A percentile compares a stretch with the other conserved stretches of the same genome.
Conservation (phyloP, 2,888 invertebrate species). For the Apodemia hepburni region DNA sequence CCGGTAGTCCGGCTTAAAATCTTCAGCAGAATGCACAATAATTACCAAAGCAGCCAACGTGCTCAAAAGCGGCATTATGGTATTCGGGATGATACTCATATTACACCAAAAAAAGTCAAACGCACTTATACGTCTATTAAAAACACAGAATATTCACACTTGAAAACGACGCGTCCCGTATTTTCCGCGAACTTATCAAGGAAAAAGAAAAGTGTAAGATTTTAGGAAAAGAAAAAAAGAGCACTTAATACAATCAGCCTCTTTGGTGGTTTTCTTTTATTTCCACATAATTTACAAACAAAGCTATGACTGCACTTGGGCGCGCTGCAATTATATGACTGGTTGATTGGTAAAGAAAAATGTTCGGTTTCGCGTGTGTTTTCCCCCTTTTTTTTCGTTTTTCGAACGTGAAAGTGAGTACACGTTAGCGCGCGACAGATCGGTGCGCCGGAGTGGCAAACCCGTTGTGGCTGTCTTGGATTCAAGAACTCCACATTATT, state of each 20-base stretch:
- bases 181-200: constrained; percentile 26
- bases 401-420: constrained; percentile 61
- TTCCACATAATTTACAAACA: constrained; percentile 57
- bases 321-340: constrained; percentile 41
- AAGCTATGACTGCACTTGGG: constrained; percentile 41
- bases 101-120: constrained; percentile 42
- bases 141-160: constrained; percentile 23
- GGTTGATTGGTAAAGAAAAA: constrained; percentile 43
- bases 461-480: constrained; percentile 22
- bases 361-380: constrained; percentile 46
- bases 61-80: constrained; percentile 65
- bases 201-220: constrained; percentile 42
- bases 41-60: constrained; percentile 73
- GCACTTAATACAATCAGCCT: constrained; percentile 32
- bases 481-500: constrained; percentile 21
- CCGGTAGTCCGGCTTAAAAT: constrained; percentile 50
- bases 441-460: constrained; percentile 51
- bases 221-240: constrained; percentile 42
- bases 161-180: neutral
- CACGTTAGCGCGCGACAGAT: constrained; percentile 60
- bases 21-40: constrained; percentile 67
- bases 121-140: constrained; percentile 22
- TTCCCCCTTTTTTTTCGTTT: constrained; percentile 51
- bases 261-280: constrained; percentile 38
- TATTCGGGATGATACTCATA: constrained; percentile 66